phyloP scores from a whole-genome alignment of 2,888 invertebrate species.

The Eurois occulta region DNA sequence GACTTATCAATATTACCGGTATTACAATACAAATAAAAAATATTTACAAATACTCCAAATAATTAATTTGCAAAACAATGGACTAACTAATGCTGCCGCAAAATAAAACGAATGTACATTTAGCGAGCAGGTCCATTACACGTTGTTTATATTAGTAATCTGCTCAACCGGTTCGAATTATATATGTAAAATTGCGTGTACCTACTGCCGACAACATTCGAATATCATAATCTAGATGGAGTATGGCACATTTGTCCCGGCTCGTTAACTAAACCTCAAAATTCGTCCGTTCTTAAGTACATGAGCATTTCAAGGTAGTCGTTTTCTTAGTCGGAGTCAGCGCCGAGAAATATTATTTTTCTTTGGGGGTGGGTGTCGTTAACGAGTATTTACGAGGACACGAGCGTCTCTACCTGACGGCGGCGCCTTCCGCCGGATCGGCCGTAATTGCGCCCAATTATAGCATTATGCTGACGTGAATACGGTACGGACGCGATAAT shows the following conservation, averaged over 20 bases:
- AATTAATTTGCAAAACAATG: constrained; percentile 28
- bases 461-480: constrained; percentile 90
- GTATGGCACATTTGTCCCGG: constrained; percentile 79
- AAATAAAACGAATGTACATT: constrained; percentile 22
- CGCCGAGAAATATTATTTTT: constrained; percentile 89
- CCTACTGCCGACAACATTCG: constrained; percentile 5
- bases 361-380: constrained; percentile 84
- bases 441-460: constrained; percentile 90
- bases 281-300: constrained; percentile 81
- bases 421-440: constrained; percentile 86
- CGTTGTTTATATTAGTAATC: constrained; percentile 21
- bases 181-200: constrained; percentile 1
- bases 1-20: neutral
- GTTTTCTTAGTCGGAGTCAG: constrained; percentile 83
- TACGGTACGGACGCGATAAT: constrained; percentile 88
- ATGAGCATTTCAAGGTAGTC: constrained; percentile 83
- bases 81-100: constrained; percentile 11
- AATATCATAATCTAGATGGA: constrained; percentile 72
- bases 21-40: neutral
- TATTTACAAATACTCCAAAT: constrained; percentile 11
- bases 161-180: constrained; percentile 14
- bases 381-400: constrained; percentile 90
- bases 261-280: constrained; percentile 84
- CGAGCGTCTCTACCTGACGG: constrained; percentile 87
- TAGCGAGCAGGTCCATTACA: constrained; percentile 7